Evolutionary conservation across 92 coral and sea anemone genomes (phyloP).

Genomic region (Actinernus sp.): DNA sequence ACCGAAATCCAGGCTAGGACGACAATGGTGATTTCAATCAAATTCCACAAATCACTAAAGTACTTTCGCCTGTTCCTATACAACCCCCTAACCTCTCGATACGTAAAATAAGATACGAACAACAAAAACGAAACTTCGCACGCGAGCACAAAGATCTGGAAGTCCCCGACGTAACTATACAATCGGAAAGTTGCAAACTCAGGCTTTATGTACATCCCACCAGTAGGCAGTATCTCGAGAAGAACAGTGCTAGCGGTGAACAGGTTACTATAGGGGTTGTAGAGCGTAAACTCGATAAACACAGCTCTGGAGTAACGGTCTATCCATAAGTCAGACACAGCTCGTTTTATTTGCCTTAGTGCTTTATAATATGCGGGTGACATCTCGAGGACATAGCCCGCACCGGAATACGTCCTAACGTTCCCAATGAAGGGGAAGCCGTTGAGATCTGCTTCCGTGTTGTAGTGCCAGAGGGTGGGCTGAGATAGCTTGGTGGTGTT

Average conservation of each 20-base stretch:
- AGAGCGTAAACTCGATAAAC: constrained; percentile 81
- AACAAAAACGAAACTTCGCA: constrained; percentile 80
- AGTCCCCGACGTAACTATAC: constrained; percentile 92
- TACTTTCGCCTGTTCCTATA: constrained; percentile 40
- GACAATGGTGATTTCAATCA: constrained; percentile 67
- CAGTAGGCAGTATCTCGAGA: constrained; percentile 77
- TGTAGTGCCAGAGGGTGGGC: constrained; percentile 75
- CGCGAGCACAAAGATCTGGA: constrained; percentile 81
- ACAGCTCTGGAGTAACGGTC: constrained; percentile 80
- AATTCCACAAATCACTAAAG: constrained; percentile 74
- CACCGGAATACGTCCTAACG: constrained; percentile 87
- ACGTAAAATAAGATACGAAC: constrained; percentile 79
- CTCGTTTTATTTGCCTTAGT: constrained; percentile 49
- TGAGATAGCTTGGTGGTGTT: constrained; percentile 19
- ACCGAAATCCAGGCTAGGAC: constrained; percentile 79
- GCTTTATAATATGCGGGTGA: constrained; percentile 80
- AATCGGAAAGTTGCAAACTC: constrained; percentile 81
- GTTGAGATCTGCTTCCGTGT: constrained; percentile 52
- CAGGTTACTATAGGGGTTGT: constrained; percentile 92
- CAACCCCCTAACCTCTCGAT: constrained; percentile 73
- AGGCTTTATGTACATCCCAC: constrained; percentile 68
- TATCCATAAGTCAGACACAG: constrained; percentile 60
- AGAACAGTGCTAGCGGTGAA: constrained; percentile 88
- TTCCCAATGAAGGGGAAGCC: constrained; percentile 78
- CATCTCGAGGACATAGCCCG: constrained; percentile 82